Percentiles rank a stretch among this genome's conserved stretches.
These are phyloP conservation scores for Natator depressus DNA, from an alignment of 2,113 vertebrate species.

Conservation along the genomic window DNA sequence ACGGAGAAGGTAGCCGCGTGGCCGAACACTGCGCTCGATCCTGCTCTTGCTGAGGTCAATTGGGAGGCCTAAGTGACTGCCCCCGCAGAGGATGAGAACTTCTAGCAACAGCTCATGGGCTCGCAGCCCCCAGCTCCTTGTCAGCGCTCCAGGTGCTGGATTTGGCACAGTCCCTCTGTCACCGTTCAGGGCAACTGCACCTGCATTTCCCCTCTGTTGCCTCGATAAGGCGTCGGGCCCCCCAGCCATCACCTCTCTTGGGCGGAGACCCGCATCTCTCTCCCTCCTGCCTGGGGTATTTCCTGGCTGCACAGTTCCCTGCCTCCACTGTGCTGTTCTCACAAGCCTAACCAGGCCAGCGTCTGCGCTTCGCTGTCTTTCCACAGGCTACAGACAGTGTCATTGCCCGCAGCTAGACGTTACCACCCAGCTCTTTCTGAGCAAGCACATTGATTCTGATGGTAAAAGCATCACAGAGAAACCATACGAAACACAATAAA, in stretches of 20 bases:
- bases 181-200: not conserved
- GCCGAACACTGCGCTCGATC: too few species aligned
- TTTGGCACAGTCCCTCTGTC: too few species aligned
- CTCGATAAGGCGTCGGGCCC: too few species aligned
- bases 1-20: not conserved
- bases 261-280: not conserved
- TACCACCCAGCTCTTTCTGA: not conserved
- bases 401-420: not conserved
- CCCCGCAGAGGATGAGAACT: not conserved
- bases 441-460: not conserved
- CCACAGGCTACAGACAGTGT: not conserved
- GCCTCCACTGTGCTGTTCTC: not conserved
- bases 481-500: not conserved
- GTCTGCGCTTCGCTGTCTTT: not conserved
- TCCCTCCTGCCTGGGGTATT: not conserved
- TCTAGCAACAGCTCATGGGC: accelerated
- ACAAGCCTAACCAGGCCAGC: too few species aligned
- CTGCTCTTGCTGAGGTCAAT: not conserved
- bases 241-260: not conserved
- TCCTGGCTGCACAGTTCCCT: not conserved
- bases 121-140: accelerated
- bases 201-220: not conserved
- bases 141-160: accelerated
- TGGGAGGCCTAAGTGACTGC: not conserved
- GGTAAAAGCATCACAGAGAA: not conserved